Base-by-base conservation (phyloP, 2,888 invertebrate species). In the Troilus luridus region DNA sequence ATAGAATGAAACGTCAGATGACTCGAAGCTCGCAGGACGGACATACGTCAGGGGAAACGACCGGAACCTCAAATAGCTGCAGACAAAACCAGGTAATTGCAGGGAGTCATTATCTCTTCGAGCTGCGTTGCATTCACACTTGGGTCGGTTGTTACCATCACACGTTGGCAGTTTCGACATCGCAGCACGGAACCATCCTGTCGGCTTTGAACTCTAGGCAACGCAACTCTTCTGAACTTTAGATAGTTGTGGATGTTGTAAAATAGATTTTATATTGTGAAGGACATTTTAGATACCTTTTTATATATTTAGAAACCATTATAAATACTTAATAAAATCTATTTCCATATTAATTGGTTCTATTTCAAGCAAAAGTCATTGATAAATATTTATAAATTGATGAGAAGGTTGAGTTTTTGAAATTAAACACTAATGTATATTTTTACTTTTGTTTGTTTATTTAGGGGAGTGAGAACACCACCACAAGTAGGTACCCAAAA, bases 81-180 rank as follows among this genome's bases (percentile, higher is more conserved):
- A 77, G 72, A 77, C 72, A 77, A 41, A 77, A 77, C 72, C 19
- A 77, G 72, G 72, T 77, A 77, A 77, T 77, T 77, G 72, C 72
- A 11, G 41, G 41, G 3, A 7, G 72, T 41, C 72, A 77, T 77
- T 77, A 77, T 77, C 72, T 77, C 72, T 14, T 14, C 67, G 24
- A 11, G 64, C 7, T n/a, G n/a, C 64, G 24, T 24, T 67, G 67
- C 67, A 67, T 67, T 67, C 67, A 24, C 67, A 67, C 67, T 77
- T 67, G 24, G 24, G n/a, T 7, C 10, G 14, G 24, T 24, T 24
- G 67, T 27, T 77, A 14, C 27, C 27, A 1, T 19, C 72, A 41
- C 72, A 41, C 72, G 24, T 77, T 41, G 72, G 27, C 72, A 7
- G 72, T 77, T 77, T 77, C 72, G 41, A 77, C 72, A 77, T 77